phyloP scores from a whole-genome alignment of 2,797 vertebrate species.

The Sebastes aleutianus region DNA sequence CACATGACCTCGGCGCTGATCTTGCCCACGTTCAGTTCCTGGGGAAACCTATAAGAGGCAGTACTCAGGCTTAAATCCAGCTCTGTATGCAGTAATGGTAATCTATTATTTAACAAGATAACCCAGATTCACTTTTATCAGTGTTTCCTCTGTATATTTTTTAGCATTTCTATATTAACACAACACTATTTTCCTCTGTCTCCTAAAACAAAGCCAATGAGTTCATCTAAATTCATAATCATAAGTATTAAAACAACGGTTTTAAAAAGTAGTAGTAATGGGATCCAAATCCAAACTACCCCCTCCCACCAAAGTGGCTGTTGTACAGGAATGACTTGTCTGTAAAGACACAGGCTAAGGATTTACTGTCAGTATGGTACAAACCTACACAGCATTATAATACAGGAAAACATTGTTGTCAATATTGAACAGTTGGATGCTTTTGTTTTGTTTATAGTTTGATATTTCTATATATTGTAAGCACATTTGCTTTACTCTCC shows the following conservation, averaged over 20 bases:
- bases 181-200: conserved; percentile 7
- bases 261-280: background rate
- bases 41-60: conserved; percentile 79
- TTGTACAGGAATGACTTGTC: conserved; percentile 1
- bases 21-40: conserved; percentile 95
- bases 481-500: background rate
- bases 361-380: background rate
- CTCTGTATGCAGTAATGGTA: background rate
- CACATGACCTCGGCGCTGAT: conserved; percentile 99
- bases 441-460: background rate
- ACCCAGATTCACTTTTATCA: conserved; percentile 13
- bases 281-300: background rate
- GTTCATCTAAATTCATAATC: background rate
- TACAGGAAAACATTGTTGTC: background rate
- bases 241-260: background rate
- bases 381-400: background rate
- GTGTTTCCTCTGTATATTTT: conserved; percentile 17
- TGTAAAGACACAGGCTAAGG: background rate
- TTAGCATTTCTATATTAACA: background rate
- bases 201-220: background rate
- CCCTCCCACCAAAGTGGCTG: background rate
- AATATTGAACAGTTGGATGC: background rate
- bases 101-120: conserved; percentile 46
- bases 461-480: background rate
- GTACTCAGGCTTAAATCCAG: conserved; percentile 20